A percentile compares a stretch with the other conserved stretches of the same genome.
phyloP scores from a whole-genome alignment of 2,113 vertebrate genomes.

The Pelvicachromis taeniatus region DNA sequence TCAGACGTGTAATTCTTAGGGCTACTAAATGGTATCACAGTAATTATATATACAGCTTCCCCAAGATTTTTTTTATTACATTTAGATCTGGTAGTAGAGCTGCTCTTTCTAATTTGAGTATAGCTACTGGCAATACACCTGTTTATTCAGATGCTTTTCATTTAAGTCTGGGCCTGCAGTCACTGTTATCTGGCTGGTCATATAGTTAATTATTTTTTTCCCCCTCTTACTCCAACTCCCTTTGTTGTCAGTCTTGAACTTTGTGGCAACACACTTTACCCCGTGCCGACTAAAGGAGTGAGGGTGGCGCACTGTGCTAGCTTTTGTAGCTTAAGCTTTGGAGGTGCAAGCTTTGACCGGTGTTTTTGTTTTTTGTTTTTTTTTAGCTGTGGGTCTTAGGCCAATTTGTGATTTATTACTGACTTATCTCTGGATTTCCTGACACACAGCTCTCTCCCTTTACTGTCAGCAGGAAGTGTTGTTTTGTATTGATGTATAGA shows the following conservation, averaged over 20 bases:
- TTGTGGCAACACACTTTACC: not conserved
- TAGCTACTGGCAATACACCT: not conserved
- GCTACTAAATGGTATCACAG: not conserved
- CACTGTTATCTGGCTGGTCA: not conserved
- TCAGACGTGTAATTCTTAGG: not conserved
- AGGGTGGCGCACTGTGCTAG: not conserved
- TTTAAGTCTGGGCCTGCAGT: not conserved
- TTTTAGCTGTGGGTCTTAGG: not conserved
- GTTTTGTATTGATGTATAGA: constrained; percentile 6
- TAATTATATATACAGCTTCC: not conserved
- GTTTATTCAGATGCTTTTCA: constrained; percentile 36
- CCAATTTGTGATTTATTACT: not conserved
- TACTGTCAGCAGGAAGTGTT: not conserved
- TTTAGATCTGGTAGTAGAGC: not conserved
- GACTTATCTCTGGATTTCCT: not conserved
- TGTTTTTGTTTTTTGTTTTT: not conserved
- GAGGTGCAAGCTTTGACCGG: not conserved
- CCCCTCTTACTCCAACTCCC: not conserved
- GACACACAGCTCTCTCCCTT: not conserved
- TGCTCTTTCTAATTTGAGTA: not conserved
- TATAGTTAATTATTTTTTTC: not conserved
- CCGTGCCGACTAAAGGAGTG: not conserved
- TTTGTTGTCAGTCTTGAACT: not conserved
- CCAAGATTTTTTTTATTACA: not conserved
- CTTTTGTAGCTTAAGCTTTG: not conserved